Percentiles rank a stretch among this genome's conserved stretches.
These are phyloP conservation scores for Creontiades dilutus DNA, from an alignment of 2,888 invertebrate species.

Conservation along the genomic window DNA sequence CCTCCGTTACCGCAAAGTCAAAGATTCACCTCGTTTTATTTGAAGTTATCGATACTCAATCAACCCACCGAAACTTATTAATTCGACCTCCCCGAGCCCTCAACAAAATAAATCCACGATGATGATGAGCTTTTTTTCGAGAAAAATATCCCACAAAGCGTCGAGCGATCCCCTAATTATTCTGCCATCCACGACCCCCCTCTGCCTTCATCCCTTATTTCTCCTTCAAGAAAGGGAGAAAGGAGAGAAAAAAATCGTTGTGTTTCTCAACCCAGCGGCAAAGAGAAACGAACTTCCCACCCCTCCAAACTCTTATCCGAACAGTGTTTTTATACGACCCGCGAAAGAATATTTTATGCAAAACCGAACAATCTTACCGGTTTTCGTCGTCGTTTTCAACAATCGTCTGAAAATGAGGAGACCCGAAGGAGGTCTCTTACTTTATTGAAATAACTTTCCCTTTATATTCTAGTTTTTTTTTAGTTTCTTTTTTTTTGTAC, in stretches of 20 bases:
- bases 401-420: constrained; percentile 23
- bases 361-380: constrained; percentile 21
- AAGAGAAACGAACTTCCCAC: background rate
- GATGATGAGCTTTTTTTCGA: background rate
- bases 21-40: no score
- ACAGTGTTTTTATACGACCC: constrained; percentile 28
- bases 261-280: background rate
- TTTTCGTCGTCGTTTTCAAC: constrained; percentile 34
- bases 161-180: constrained; percentile 12
- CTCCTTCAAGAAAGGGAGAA: no score
- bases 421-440: background rate
- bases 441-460: constrained; percentile 21
- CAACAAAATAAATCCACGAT: no score
- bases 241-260: background rate
- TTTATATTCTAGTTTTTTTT: constrained; percentile 26
- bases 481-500: no score
- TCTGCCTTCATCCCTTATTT: no score
- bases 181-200: background rate
- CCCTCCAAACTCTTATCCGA: background rate
- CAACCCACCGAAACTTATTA: no score
- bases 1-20: no score
- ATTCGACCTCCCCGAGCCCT: no score
- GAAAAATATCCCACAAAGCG: background rate
- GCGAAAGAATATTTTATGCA: constrained; percentile 33
- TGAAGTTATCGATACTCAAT: no score